Conservation (phyloP, 1,140 invertebrate species). For the Agrilus planipennis region DNA sequence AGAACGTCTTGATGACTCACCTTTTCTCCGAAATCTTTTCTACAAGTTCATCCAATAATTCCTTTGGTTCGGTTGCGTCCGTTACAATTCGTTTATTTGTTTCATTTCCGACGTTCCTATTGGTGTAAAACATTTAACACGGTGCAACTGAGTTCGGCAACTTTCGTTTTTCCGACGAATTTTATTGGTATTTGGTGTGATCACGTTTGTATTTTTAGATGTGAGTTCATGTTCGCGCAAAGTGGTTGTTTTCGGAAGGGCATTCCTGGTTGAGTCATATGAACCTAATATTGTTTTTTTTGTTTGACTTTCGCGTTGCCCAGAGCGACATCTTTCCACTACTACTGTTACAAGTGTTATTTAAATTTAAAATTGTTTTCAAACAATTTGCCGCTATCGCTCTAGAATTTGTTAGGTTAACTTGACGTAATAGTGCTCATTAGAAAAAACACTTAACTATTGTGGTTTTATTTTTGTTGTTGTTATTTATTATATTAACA, state of each 20-base stretch:
- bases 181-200: too few species aligned
- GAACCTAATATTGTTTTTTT: slow-evolving; percentile 7
- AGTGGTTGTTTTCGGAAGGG: slow-evolving; percentile 30
- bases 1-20: slow-evolving; percentile 14
- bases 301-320: slow-evolving; percentile 10
- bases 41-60: background rate
- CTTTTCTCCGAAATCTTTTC: slow-evolving; percentile 8
- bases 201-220: slow-evolving; percentile 26
- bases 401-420: slow-evolving; percentile 3
- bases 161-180: too few species aligned
- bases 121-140: slow-evolving; percentile 7
- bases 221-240: slow-evolving; percentile 29
- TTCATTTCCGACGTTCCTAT: background rate
- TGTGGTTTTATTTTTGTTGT: background rate
- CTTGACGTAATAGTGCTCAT: background rate
- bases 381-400: slow-evolving; percentile 1
- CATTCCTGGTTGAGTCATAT: slow-evolving; percentile 28
- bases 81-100: slow-evolving; percentile 2
- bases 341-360: slow-evolving; percentile 4
- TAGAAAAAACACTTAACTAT: background rate
- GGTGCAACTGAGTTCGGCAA: too few species aligned
- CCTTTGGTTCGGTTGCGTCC: background rate
- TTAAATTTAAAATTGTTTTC: background rate
- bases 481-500: slow-evolving; percentile 12
- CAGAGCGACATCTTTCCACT: background rate